Conservation (phyloP, 2,113 vertebrate species). For the Hucho hucho region DNA sequence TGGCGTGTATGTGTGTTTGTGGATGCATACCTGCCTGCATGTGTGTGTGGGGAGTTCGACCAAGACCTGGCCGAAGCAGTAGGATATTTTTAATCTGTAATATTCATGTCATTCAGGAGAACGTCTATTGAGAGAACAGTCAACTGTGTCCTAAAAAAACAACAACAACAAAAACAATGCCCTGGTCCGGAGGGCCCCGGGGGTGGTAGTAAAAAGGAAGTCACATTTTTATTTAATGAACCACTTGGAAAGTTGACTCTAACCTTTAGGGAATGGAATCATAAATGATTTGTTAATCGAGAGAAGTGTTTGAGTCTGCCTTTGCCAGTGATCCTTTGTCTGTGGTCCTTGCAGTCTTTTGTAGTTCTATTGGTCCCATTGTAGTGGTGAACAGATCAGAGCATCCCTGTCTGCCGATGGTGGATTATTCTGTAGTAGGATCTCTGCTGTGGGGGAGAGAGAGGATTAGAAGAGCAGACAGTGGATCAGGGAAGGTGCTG, state of each 20-base stretch:
- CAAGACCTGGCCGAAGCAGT: neutral
- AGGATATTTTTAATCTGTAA: neutral
- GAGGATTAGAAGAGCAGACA: slow-evolving; percentile 71
- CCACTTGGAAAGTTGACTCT: slow-evolving; percentile 47
- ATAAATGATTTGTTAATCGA: slow-evolving; percentile 68
- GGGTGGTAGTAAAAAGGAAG: slow-evolving; percentile 34
- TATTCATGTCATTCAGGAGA: neutral
- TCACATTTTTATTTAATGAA: slow-evolving; percentile 50
- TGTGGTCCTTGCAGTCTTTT: slow-evolving; percentile 66
- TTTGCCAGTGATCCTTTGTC: slow-evolving; percentile 60
- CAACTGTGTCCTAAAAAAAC: too few species aligned
- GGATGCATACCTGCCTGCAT: neutral
- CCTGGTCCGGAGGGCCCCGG: slow-evolving; percentile 36
- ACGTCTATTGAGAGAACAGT: neutral
- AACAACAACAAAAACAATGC: too few species aligned
- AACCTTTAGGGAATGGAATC: slow-evolving; percentile 62
- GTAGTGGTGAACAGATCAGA: slow-evolving; percentile 67
- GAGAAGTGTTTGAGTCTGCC: slow-evolving; percentile 63
- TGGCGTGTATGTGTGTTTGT: neutral
- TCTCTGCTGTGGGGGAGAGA: slow-evolving; percentile 63
- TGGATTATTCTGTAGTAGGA: slow-evolving; percentile 69
- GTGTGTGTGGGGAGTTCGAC: neutral
- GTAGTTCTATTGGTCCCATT: slow-evolving; percentile 67
- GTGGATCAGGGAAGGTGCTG: slow-evolving; percentile 54
- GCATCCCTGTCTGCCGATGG: slow-evolving; percentile 61